Evolutionary conservation across 1,140 invertebrate species (phyloP), one percentile per base, ranked within the genome.

Genomic region (Drosophila prosaltans): DNA sequence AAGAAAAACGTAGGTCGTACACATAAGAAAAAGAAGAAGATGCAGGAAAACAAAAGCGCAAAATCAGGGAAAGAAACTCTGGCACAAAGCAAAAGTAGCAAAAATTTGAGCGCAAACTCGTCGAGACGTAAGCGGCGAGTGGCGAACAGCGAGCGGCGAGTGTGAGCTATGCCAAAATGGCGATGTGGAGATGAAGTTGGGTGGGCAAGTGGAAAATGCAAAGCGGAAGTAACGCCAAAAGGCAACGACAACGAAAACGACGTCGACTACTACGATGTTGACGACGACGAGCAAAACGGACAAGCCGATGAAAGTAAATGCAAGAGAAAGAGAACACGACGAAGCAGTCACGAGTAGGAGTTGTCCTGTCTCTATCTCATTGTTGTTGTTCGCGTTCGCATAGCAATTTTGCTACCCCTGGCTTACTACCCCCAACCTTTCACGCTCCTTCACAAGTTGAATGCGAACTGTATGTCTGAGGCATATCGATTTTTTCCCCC

Each of bases 81-180:
- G 45, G 68, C 72, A 66, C 78, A 72, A 78, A 73, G 77, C 80
- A 84, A 89, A 89, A 89, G 80, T 89, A 81, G 84, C 80, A 74
- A 89, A 88, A 88, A 83, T 80, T 60, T 84, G 80, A 89, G 83
- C 84, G 83, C 83, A 88, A 83, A 88, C 84, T 80, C 80, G 67
- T 58, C 58, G 45, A 64, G 61, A 51, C 28, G 59, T 28, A 64
- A 51, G n/a, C 45, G 45, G 45, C 45, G 45, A 51, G 45, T 51
- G 21, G 21, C 45, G 45, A 40, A 39, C 28, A 1, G 61, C 63
- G 59, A 28, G 63, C 48, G 66, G 73, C 69, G 67, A 72, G 59
- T 61, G 58, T 65, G 59, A 68, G 51, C 61, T 54, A 67, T 74
- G 55, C 55, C 70, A 72, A 73, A 60, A 70, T 70, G 68, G 48